Evolutionary conservation across 92 coral and sea anemone genomes (phyloP), one percentile per base, ranked within the genome.

Genomic region (Phenganax stokvisi): DNA sequence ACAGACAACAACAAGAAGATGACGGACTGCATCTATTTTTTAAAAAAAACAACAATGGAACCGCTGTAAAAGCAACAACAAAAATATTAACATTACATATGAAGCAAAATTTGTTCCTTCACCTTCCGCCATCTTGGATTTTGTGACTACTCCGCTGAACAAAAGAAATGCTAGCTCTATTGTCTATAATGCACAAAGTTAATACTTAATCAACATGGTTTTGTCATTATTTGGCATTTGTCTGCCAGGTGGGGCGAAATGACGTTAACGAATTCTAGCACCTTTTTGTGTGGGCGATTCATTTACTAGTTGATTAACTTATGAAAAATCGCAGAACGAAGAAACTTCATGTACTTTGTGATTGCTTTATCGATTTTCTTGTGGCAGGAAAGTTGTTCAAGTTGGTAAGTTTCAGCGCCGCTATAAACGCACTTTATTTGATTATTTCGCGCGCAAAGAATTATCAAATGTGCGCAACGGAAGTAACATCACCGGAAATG

Each of bases 41-140:
- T 54, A 77, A 66, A 17, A 30, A 47, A 3, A 51, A 13, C 12
- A 56, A 51, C 68, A 82, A 68, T 12, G 59, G 70, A 51, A 72
- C 51, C 25, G 11, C 56, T 71, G 17, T 1, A 55, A 68, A 20
- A 17, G 76, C 30, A 9, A 76, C 72, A 56, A 51, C 31, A 31
- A 51, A 10, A 10, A 62, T 27, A 56, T n/a, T 61, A 25, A 37
- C 9, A 31, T 29, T 28, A 74, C 9, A 79, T 3, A 74, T 37
- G n/a, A 13, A 79, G 47, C 47, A 37, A 37, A 16, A 27, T n/a
- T 44, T 9, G 8, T 68, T 51, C 53, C 27, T 85, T 10, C 77
- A 91, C 97, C 98, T 29, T 93, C 93, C 90, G 98, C 97, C 98
- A 93, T 93, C 28, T 91, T 91, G 88, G 68, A 59, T 60, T 63